Evolutionary conservation across 1,140 invertebrate genomes (phyloP).

Genomic region (Danaus melanippus): DNA sequence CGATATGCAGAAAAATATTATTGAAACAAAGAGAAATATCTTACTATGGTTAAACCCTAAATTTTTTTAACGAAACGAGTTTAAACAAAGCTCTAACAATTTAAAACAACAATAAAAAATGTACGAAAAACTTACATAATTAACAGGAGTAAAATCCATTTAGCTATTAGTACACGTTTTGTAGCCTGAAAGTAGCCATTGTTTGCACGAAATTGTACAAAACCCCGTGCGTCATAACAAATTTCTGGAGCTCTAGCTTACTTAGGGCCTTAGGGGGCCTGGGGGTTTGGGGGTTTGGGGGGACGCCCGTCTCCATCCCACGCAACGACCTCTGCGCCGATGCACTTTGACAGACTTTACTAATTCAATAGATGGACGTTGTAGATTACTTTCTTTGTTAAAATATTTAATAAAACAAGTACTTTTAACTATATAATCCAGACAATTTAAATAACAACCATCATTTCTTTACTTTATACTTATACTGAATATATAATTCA

Average conservation of each 20-base stretch:
- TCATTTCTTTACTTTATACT: too few species aligned
- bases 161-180: too few species aligned
- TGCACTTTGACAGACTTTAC: slow-evolving; percentile 70
- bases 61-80: too few species aligned
- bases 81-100: too few species aligned
- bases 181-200: slow-evolving; percentile 24
- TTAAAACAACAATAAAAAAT: too few species aligned
- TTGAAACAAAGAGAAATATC: too few species aligned
- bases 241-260: slow-evolving; percentile 60
- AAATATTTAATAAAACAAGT: slow-evolving; percentile 12
- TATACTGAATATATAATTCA: too few species aligned
- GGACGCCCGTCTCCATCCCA: slow-evolving; percentile 46
- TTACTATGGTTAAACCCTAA: too few species aligned
- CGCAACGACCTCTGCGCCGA: slow-evolving; percentile 69
- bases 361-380: slow-evolving; percentile 68
- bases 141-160: too few species aligned
- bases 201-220: slow-evolving; percentile 41
- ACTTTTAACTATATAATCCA: not conserved
- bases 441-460: too few species aligned
- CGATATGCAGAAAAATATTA: not conserved
- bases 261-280: slow-evolving; percentile 36
- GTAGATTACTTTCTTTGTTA: slow-evolving; percentile 34
- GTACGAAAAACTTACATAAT: too few species aligned
- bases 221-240: slow-evolving; percentile 67
- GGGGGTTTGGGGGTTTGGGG: slow-evolving; percentile 8